Evolutionary conservation across 1,140 invertebrate genomes (phyloP), one percentile per base, ranked within the genome.

Genomic region (Samia ricini): DNA sequence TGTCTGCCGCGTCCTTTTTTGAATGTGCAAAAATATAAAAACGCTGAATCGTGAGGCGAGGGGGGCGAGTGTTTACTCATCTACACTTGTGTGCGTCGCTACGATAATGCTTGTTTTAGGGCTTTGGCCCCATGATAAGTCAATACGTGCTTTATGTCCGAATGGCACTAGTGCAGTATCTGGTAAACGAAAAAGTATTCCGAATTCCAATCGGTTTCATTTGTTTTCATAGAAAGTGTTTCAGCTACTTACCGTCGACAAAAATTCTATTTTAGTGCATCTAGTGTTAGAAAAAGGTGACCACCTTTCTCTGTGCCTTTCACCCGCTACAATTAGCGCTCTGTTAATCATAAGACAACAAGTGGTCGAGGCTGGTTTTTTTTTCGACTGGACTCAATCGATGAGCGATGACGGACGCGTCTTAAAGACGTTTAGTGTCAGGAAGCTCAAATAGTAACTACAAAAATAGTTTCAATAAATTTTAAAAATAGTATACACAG

Each of bases 21-120:
- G 78, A 88, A 86, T 87, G 85, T 88, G 85, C 84, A 88, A 90
- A 88, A 88, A 90, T 90, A 88, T 88, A 90, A 89, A 89, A 89
- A 89, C 84, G 77, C 81, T 78, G 79, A 85, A 79, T 81, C 83
- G 79, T 72, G 77, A 75, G 54, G 56, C 15, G 76, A 71, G 76
- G 64, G 77, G 73, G 63, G 74, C 72, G 56, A 69, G 62, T 66
- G 62, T 68, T 63, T 61, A 64, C 72, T 54, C 50, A 55, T 69
- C 60, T 83, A 84, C 80, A 79, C 57, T 77, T 75, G 87, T 89
- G 85, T 88, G 87, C 70, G 83, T 74, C 72, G 64, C 51, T 51
- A 69, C 72, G 73, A 74, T 85, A 86, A 86, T 88, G 78, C 72
- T 83, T 83, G 83, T 86, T 85, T 82, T 84, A 87, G 84, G 83